phyloP scores from a whole-genome alignment of 2,888 invertebrate species.

The Tricholauxania praeusta region DNA sequence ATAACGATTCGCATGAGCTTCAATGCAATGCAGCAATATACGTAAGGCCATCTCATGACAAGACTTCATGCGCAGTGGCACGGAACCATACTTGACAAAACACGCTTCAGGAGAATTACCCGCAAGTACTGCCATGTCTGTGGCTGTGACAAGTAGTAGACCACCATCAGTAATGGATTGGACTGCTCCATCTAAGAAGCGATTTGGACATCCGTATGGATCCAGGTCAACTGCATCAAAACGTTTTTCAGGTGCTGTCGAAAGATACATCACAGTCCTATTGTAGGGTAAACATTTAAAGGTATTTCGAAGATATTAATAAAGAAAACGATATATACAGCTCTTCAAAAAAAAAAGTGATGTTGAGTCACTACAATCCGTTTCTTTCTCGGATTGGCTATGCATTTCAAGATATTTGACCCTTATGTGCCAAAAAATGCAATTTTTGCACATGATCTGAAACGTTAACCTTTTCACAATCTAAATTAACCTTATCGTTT shows the following conservation, averaged over 20 bases:
- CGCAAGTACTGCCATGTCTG: constrained; percentile 96
- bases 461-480: no score
- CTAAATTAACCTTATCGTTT: no score
- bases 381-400: neutral
- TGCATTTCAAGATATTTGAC: neutral
- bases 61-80: constrained; percentile 85
- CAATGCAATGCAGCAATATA: constrained; percentile 90
- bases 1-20: constrained; percentile 92
- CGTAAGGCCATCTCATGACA: constrained; percentile 98
- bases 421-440: neutral
- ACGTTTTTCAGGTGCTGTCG: constrained; percentile 74
- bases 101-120: constrained; percentile 97
- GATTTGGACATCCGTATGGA: constrained; percentile 96
- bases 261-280: constrained; percentile 88
- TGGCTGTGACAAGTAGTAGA: constrained; percentile 93
- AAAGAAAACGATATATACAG: neutral
- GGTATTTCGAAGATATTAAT: neutral
- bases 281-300: neutral
- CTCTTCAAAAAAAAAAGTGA: neutral
- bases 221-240: constrained; percentile 96
- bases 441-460: no score
- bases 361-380: neutral
- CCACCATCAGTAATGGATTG: constrained; percentile 86
- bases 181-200: constrained; percentile 91
- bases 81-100: constrained; percentile 91